Conservation (phyloP, 2,888 invertebrate genomes). For the Eurytoma adleriae region DNA sequence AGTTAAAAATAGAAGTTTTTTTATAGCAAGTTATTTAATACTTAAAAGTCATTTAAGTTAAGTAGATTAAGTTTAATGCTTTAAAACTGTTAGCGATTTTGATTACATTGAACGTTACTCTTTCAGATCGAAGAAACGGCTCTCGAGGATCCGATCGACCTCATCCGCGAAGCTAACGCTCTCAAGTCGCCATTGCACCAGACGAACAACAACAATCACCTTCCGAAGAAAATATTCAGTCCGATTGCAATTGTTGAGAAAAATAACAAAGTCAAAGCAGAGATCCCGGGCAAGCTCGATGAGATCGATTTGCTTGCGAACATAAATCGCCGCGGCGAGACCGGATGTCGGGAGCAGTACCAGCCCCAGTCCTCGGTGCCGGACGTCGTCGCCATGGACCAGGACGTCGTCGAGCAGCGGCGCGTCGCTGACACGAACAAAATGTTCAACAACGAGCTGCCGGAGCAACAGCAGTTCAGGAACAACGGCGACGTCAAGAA, state of each 20-base stretch:
- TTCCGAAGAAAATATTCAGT: slow-evolving; percentile 10
- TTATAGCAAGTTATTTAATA: no score
- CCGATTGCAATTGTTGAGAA: not conserved
- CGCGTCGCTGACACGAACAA: slow-evolving; percentile 61
- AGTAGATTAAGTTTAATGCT: no score
- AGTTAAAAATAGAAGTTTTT: no score
- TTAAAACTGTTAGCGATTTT: no score
- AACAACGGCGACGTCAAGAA: slow-evolving; percentile 74
- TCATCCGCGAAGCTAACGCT: slow-evolving; percentile 47
- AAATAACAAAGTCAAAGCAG: slow-evolving; percentile 22
- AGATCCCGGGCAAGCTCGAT: slow-evolving; percentile 65
- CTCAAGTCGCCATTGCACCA: slow-evolving; percentile 16
- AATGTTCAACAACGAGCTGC: slow-evolving; percentile 13
- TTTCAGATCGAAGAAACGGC: slow-evolving; percentile 31
- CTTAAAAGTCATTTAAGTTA: no score
- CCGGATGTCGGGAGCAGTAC: slow-evolving; percentile 11
- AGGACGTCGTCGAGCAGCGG: slow-evolving; percentile 59
- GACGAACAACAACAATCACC: slow-evolving; percentile 8
- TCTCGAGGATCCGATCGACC: slow-evolving; percentile 47
- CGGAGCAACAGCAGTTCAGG: not conserved
- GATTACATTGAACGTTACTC: not conserved
- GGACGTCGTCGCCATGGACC: slow-evolving; percentile 74
- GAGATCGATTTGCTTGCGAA: slow-evolving; percentile 73
- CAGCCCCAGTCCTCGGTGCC: slow-evolving; percentile 63
- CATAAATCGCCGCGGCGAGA: slow-evolving; percentile 70